Evolutionary conservation across 1,140 invertebrate species (phyloP), one percentile per base, ranked within the genome.

Genomic region (Achatina immaculata): DNA sequence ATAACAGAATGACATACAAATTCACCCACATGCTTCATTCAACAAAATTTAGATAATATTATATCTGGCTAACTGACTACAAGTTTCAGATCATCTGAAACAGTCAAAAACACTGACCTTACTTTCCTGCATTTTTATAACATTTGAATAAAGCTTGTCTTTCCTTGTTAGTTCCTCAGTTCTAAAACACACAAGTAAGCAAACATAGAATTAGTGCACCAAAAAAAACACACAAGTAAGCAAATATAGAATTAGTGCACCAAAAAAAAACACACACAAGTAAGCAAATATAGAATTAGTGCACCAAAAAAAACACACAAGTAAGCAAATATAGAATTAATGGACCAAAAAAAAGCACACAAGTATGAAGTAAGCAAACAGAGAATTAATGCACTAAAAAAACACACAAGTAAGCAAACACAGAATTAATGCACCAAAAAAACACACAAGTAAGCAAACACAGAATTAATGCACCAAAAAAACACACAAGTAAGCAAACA

Each of bases 111-210:
- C 7, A 38, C 21, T n/a, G 2, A 73, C 71, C 28, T 73, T 43
- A 14, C 24, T 73, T 73, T 73, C 42, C 71, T 73, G 71, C 71
- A 73, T 73, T 73, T 34, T 73, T 34, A 73, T 48, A 28, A 73
- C 34, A 36, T 73, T 73, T 43, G 28, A n/a, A 48, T 43, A 73
- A 1, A 73, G 71, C 28, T 73, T 73, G 43, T 73, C 71, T 73
- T 73, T 73, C 19, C 71, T 43, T 73, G 71, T 73, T 28, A 73
- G 43, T 34, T 73, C 71, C n/a, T 73, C 42, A 21, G 71, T 73
- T 48, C 71, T 73, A 31, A 73, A 48, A 73, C 24, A 24, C 24
- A 14, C 11, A 51, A 51, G 48, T 14, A 14, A 14, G 11, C 48
- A 51, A 14, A 51, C 48, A n/a, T n/a, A n/a, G n/a, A n/a, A 51